Conservation (phyloP, 2,797 vertebrate species). For the Tamandua tetradactyla region DNA sequence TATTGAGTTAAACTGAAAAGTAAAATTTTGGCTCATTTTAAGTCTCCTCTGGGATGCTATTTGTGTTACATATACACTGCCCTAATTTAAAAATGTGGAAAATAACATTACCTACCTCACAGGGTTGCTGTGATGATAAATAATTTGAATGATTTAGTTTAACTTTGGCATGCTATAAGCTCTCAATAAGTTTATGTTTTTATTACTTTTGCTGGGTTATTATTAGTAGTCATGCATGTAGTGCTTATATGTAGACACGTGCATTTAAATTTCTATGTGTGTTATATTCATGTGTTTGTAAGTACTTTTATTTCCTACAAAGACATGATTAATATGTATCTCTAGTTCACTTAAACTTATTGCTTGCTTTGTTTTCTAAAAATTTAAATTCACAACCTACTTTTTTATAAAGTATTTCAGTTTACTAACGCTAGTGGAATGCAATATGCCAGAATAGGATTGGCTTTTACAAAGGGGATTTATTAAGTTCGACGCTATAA, state of each 20-base stretch:
- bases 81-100: background rate
- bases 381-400: background rate
- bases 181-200: background rate
- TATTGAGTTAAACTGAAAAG: background rate
- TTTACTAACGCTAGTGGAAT: too few relatives aligned
- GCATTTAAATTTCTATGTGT: background rate
- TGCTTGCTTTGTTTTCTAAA: background rate
- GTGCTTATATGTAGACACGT: background rate
- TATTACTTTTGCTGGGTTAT: background rate
- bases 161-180: background rate
- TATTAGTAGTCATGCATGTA: background rate
- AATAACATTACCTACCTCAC: background rate
- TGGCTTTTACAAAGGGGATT: too few relatives aligned
- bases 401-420: too few relatives aligned
- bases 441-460: too few relatives aligned
- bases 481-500: too few relatives aligned
- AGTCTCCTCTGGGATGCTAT: background rate
- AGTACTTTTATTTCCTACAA: background rate
- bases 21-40: background rate
- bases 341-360: slow-evolving; percentile 5
- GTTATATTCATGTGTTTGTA: background rate
- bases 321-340: background rate
- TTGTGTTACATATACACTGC: background rate
- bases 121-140: background rate
- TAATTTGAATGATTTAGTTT: background rate